Percentiles rank a stretch among this genome's conserved stretches.
Evolutionary conservation across 2,797 vertebrate species (phyloP).

Genomic region (Antrozous pallidus): DNA sequence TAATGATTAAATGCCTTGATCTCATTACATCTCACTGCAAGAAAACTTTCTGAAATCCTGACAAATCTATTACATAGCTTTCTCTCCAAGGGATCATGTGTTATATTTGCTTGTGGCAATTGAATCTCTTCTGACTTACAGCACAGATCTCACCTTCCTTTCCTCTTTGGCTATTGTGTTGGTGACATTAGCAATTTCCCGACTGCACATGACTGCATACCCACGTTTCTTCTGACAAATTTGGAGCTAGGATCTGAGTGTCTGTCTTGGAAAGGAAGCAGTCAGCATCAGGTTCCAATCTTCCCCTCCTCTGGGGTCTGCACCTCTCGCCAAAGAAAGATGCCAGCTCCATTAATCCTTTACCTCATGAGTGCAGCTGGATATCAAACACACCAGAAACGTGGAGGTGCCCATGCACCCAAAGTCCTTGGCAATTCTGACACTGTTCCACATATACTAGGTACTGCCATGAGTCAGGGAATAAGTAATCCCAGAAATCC

Average conservation of each 20-base stretch:
- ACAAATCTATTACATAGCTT: neutral
- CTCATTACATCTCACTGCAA: neutral
- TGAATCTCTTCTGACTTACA: neutral
- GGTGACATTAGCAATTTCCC: neutral
- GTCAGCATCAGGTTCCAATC: neutral
- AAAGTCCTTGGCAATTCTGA: neutral
- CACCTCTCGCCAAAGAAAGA: neutral
- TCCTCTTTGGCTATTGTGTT: neutral
- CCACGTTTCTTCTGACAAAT: neutral
- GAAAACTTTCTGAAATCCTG: slow-evolving; percentile 11
- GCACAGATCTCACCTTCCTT: neutral
- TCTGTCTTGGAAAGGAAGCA: neutral
- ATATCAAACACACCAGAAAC: neutral
- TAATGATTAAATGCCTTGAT: slow-evolving; percentile 22
- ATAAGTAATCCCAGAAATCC: neutral
- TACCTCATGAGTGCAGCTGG: neutral
- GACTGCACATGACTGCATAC: neutral
- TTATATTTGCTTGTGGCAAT: neutral
- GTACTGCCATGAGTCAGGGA: neutral
- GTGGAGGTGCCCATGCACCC: neutral
- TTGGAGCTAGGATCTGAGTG: neutral
- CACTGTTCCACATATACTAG: accelerated
- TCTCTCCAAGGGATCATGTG: neutral
- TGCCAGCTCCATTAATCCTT: neutral
- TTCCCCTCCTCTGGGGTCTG: neutral